Conservation (phyloP, 2,113 vertebrate species). For the Pycnonotus jocosus region DNA sequence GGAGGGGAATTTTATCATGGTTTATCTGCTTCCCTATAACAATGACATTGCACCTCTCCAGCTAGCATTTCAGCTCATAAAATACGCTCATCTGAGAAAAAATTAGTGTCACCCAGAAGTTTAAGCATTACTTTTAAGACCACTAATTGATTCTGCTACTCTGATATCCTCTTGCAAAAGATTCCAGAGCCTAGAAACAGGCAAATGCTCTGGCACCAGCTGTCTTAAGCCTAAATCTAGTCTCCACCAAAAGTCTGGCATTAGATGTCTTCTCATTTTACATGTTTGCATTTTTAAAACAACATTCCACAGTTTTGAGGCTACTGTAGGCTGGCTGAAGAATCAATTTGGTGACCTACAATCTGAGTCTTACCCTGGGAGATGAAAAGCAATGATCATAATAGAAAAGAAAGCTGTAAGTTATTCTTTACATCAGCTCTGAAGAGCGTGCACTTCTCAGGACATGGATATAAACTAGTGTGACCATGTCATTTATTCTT, state of each 20-base stretch:
- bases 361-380: not conserved
- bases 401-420: not conserved
- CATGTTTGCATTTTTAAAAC: slow-evolving; percentile 49
- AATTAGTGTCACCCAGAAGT: not conserved
- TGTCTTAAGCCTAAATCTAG: slow-evolving; percentile 61
- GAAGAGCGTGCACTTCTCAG: not conserved
- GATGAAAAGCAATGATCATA: not conserved
- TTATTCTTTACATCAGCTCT: not conserved
- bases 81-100: not conserved
- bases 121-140: slow-evolving; percentile 5
- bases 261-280: slow-evolving; percentile 48
- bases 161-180: slow-evolving; percentile 30
- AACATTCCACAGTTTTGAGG: slow-evolving; percentile 33
- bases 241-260: slow-evolving; percentile 42
- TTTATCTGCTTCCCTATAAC: not conserved
- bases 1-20: not conserved
- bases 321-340: not conserved
- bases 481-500: not conserved
- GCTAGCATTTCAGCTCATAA: not conserved
- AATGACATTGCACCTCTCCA: not conserved
- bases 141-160: slow-evolving; percentile 41
- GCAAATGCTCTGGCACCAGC: slow-evolving; percentile 52
- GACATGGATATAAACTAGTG: not conserved
- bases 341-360: not conserved
- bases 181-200: slow-evolving; percentile 19